Conservation (phyloP, 2,113 vertebrate species). For the Narcine bancroftii region DNA sequence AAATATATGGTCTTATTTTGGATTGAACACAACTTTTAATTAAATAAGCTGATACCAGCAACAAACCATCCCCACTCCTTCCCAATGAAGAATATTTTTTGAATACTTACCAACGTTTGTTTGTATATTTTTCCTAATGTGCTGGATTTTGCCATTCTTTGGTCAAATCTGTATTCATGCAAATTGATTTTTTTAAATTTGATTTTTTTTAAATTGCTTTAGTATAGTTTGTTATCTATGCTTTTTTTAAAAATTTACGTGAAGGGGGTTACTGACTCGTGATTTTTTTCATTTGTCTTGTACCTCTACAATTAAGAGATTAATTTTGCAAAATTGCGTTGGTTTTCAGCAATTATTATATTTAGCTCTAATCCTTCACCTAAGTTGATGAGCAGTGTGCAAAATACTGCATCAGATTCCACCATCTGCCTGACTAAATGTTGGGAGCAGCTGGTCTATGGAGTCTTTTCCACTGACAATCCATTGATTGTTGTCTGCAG, state of each 20-base stretch:
- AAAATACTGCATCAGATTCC: not conserved
- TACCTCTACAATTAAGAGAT: not conserved
- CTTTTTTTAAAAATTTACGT: not conserved
- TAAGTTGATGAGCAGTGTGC: not conserved
- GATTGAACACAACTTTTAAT: not conserved
- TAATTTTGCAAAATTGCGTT: not conserved
- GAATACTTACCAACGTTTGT: too few species aligned
- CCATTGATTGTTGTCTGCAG: not conserved
- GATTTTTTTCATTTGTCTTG: not conserved
- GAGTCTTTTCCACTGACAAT: not conserved
- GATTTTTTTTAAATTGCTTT: not conserved
- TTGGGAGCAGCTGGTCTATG: not conserved
- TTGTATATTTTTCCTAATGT: not conserved
- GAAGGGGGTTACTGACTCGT: not conserved
- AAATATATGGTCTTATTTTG: not conserved
- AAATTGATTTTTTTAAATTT: too few species aligned
- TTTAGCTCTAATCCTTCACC: not conserved
- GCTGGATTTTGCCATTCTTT: not conserved
- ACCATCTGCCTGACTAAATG: too few species aligned
- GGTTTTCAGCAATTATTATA: not conserved
- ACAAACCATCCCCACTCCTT: not conserved
- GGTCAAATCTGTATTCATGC: not conserved
- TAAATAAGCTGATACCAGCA: not conserved
- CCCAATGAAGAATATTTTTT: not conserved
- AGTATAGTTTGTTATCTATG: not conserved